phyloP scores from a whole-genome alignment of 2,113 vertebrate genomes.

The Dermatemys mawii region DNA sequence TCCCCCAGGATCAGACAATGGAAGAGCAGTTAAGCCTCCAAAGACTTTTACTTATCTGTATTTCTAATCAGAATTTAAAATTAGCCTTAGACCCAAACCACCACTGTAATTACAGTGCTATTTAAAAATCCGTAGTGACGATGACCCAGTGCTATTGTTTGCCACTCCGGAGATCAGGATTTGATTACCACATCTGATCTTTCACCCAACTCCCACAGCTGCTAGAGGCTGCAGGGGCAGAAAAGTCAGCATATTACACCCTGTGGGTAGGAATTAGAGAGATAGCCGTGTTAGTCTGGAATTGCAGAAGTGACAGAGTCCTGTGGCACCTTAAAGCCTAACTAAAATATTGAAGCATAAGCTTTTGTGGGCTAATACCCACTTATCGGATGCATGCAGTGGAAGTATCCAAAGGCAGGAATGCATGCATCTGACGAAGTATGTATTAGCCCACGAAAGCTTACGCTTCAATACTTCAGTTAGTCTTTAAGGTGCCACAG shows the following conservation, averaged over 20 bases:
- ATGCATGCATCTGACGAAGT: no score
- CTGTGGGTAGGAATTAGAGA: fast-evolving
- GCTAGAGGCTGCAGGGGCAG: background rate
- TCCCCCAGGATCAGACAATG: background rate
- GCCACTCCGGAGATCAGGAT: background rate
- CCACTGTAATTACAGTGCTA: background rate
- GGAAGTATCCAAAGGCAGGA: no score
- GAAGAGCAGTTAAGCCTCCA: background rate
- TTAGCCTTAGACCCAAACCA: background rate
- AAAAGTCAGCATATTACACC: background rate
- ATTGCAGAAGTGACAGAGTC: no score
- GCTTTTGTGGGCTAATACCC: no score
- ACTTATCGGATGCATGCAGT: no score
- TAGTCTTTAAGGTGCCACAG: no score
- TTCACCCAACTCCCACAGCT: background rate
- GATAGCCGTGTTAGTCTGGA: no score
- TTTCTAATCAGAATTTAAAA: background rate
- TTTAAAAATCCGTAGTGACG: background rate
- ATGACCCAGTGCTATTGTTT: background rate
- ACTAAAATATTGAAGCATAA: no score
- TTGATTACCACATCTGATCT: background rate
- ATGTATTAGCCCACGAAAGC: no score
- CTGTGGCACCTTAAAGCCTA: no score
- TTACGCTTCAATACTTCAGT: no score
- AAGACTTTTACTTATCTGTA: background rate